A percentile compares a stretch with the other conserved stretches of the same genome.
Conservation (phyloP, 1,140 invertebrate genomes). For the Ips nitidus region DNA sequence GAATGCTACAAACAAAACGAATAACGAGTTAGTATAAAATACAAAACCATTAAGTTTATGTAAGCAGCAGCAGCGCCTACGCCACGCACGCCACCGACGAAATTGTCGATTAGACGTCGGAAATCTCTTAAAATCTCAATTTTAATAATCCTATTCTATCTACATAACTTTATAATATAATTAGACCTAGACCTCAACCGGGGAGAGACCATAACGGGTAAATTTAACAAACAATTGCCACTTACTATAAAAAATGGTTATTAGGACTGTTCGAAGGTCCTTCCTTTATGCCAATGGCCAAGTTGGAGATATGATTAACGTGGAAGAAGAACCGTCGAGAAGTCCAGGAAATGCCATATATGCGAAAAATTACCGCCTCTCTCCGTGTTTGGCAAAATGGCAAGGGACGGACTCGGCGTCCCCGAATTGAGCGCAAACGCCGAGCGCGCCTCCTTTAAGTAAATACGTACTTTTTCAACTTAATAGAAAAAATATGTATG, state of each 20-base stretch:
- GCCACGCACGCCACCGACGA: conserved; percentile 5
- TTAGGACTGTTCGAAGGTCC: too few relatives aligned
- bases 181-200: conserved; percentile 47
- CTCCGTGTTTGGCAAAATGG: conserved; percentile 27
- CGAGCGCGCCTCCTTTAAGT: conserved; percentile 14
- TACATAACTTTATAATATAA: conserved; percentile 48
- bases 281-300: too few relatives aligned
- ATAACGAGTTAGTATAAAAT: conserved; percentile 35
- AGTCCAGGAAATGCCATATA: conserved; percentile 7
- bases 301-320: too few relatives aligned
- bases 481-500: conserved; percentile 10
- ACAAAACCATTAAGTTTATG: conserved; percentile 35
- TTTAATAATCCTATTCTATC: conserved; percentile 41
- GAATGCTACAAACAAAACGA: conserved; percentile 34
- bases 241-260: conserved; percentile 19
- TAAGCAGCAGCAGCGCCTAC: conserved; percentile 29
- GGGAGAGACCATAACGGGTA: conserved; percentile 45
- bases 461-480: background rate
- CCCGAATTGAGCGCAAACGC: conserved; percentile 10
- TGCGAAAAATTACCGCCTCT: conserved; percentile 25
- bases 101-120: conserved; percentile 7
- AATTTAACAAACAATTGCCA: conserved; percentile 35
- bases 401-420: conserved; percentile 10
- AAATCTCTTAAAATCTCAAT: conserved; percentile 26
- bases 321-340: background rate